Conservation (phyloP, 1,140 invertebrate species). For the Ctenoplectra terminalis region DNA sequence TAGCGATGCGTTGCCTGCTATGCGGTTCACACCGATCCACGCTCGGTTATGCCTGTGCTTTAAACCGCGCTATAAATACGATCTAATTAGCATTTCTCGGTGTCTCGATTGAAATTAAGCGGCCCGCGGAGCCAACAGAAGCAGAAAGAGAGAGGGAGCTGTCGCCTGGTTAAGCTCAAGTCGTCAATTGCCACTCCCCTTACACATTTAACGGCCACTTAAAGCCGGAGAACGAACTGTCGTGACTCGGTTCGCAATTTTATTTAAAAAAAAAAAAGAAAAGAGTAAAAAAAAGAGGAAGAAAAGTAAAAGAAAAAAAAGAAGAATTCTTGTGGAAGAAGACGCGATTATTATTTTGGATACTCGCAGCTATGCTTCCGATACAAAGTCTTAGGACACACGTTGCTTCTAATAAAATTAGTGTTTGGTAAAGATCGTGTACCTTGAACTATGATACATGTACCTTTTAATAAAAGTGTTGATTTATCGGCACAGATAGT, state of each 20-base stretch:
- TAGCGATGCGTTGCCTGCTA: constrained; percentile 74
- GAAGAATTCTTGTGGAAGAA: too few relatives aligned
- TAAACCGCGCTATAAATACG: constrained; percentile 70
- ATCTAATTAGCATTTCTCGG: constrained; percentile 74
- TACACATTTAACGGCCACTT: constrained; percentile 60
- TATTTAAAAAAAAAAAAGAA: background rate
- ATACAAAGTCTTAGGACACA: too few relatives aligned
- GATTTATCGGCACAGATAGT: too few relatives aligned
- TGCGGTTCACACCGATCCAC: constrained; percentile 75
- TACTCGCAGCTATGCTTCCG: too few relatives aligned
- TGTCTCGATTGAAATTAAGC: constrained; percentile 70
- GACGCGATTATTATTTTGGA: too few relatives aligned
- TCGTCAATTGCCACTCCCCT: constrained; percentile 65
- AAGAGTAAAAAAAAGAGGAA: background rate
- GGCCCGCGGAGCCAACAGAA: constrained; percentile 34
- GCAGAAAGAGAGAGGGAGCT: constrained; percentile 14
- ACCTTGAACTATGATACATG: too few relatives aligned
- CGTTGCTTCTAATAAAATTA: too few relatives aligned
- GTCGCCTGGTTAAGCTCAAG: constrained; percentile 57
- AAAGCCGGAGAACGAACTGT: constrained; percentile 43
- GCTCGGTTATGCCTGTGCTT: constrained; percentile 68
- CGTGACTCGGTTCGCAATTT: constrained; percentile 29
- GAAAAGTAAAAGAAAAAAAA: background rate
- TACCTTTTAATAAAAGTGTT: too few relatives aligned
- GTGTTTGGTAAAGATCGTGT: too few relatives aligned